Evolutionary conservation across 2,113 vertebrate genomes (phyloP).

Genomic region (Thinocorus orbignyianus): DNA sequence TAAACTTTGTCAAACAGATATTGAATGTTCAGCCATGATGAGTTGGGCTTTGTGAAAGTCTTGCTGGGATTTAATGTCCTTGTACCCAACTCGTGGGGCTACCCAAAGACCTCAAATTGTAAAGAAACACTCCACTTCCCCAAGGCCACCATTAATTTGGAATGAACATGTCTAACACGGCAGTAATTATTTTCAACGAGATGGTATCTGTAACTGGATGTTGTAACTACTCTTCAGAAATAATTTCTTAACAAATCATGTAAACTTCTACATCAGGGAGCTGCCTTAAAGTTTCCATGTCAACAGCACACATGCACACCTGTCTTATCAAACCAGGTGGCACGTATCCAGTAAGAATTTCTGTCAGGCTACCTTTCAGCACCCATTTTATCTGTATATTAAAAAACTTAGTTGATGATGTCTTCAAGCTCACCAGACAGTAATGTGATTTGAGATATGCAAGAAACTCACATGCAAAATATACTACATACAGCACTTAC

Average conservation of each 20-base stretch:
- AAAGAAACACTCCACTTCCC: not conserved
- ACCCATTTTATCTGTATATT: not conserved
- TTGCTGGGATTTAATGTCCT: not conserved
- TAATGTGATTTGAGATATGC: not conserved
- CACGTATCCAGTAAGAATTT: not conserved
- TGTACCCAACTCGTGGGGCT: not conserved
- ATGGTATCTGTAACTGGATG: not conserved
- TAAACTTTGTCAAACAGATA: not conserved
- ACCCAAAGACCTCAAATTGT: not conserved
- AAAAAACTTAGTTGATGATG: not conserved
- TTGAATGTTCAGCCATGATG: rapidly evolving
- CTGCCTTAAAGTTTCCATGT: not conserved
- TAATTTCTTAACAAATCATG: not conserved
- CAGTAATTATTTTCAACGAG: not conserved
- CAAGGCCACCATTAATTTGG: not conserved
- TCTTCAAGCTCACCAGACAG: not conserved
- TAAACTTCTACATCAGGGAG: not conserved
- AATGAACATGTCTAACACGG: rapidly evolving
- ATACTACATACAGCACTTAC: not conserved
- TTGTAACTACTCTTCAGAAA: not conserved
- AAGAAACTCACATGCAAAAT: not conserved
- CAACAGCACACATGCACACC: not conserved
- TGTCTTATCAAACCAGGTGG: not conserved
- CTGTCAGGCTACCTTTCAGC: not conserved
- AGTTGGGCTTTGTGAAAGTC: not conserved